These are phyloP conservation scores for Parotia lawesii DNA, from an alignment of 2,113 vertebrate species.

Conservation along the genomic window DNA sequence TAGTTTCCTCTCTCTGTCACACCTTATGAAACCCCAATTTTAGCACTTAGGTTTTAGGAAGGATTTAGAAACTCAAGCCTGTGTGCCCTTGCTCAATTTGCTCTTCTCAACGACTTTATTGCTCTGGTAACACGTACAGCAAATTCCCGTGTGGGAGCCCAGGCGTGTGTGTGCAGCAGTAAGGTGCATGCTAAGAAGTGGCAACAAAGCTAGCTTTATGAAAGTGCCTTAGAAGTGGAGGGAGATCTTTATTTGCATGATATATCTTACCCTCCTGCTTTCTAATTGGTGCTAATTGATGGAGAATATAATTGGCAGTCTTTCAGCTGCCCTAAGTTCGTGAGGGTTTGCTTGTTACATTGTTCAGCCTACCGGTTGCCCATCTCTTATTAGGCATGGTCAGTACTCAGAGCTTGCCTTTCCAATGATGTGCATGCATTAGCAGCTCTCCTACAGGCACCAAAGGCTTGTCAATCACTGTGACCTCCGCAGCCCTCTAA, in stretches of 20 bases:
- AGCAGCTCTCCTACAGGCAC: conserved; percentile 59
- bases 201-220: conserved; percentile 32
- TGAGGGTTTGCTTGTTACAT: background rate
- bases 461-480: conserved; percentile 74
- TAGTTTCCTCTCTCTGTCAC: conserved; percentile 6
- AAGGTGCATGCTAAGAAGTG: background rate
- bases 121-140: background rate
- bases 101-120: conserved; percentile 21
- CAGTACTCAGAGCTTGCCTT: conserved; percentile 36
- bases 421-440: conserved; percentile 56
- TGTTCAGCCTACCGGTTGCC: conserved; percentile 60
- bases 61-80: background rate
- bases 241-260: background rate
- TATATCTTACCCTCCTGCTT: background rate
- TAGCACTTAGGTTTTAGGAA: background rate
- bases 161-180: background rate
- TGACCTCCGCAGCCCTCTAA: conserved; percentile 67
- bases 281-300: conserved; percentile 66
- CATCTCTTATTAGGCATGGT: conserved; percentile 57
- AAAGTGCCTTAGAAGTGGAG: background rate
- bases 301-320: conserved; percentile 60
- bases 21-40: background rate
- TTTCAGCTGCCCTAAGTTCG: background rate
- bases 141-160: background rate
- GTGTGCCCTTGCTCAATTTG: background rate